phyloP scores from a whole-genome alignment of 2,113 vertebrate species.

The Neolamprologus hecqui region DNA sequence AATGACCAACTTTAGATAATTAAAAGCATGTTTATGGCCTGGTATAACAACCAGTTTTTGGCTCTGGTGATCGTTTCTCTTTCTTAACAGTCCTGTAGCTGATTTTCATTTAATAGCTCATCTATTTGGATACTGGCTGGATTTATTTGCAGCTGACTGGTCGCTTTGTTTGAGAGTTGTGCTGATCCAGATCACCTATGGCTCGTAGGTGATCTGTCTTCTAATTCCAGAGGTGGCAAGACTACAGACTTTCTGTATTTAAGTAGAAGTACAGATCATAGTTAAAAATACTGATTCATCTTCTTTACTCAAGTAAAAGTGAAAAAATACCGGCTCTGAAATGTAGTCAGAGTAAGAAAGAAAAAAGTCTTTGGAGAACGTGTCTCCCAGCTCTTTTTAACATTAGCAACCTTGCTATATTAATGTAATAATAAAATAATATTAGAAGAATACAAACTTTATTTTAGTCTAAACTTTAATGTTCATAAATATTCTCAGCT shows the following conservation, averaged over 20 bases:
- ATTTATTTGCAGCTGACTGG: background rate
- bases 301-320: background rate
- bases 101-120: background rate
- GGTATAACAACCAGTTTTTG: background rate
- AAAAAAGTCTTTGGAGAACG: background rate
- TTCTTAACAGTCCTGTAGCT: background rate
- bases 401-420: background rate
- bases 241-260: background rate
- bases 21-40: background rate
- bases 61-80: background rate
- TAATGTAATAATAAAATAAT: background rate
- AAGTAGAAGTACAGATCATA: background rate
- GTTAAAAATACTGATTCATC: background rate
- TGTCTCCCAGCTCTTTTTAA: background rate
- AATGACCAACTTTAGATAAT: background rate
- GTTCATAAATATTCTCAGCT: background rate
- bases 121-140: background rate
- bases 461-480: background rate
- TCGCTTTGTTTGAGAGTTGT: background rate
- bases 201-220: background rate
- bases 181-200: background rate
- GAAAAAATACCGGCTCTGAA: background rate
- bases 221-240: background rate
- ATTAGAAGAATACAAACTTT: background rate
- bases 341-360: background rate